A percentile compares a stretch with the other conserved stretches of the same genome.
Conservation (phyloP, 2,113 vertebrate genomes). For the Chaetops frenatus region DNA sequence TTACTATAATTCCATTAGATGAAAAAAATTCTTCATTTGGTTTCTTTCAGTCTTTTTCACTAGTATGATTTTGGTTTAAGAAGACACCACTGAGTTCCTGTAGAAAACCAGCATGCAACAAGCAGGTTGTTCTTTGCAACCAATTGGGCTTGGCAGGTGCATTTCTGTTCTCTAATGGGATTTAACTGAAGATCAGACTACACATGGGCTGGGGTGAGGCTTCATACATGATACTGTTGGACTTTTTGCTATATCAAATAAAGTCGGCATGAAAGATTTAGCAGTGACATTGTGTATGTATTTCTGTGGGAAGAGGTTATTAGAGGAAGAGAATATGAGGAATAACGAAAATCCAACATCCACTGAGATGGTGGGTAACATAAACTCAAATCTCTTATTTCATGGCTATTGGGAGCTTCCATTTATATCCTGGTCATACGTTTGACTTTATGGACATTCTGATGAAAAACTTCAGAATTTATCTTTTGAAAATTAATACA, state of each 20-base stretch:
- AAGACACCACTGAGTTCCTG: not conserved
- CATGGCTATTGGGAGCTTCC: not conserved
- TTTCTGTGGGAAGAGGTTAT: not conserved
- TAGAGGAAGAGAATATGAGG: not conserved
- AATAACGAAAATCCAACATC: not conserved
- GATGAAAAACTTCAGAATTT: not conserved
- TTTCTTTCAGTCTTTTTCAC: not conserved
- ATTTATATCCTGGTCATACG: not conserved
- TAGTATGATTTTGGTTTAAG: not conserved
- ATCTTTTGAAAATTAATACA: not conserved
- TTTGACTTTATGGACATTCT: not conserved
- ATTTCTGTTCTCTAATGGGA: not conserved
- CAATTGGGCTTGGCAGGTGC: not conserved
- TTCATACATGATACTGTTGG: not conserved
- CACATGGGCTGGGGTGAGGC: not conserved
- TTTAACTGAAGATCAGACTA: not conserved
- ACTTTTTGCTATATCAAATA: not conserved
- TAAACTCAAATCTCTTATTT: not conserved
- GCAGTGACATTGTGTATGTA: not conserved
- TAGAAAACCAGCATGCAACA: not conserved
- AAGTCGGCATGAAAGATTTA: not conserved
- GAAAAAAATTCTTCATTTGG: not conserved
- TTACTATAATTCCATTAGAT: not conserved
- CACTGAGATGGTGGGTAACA: accelerated
- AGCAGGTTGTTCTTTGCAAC: not conserved